phyloP scores from a whole-genome alignment of 1,140 invertebrate genomes.

The Monomorium pharaonis region DNA sequence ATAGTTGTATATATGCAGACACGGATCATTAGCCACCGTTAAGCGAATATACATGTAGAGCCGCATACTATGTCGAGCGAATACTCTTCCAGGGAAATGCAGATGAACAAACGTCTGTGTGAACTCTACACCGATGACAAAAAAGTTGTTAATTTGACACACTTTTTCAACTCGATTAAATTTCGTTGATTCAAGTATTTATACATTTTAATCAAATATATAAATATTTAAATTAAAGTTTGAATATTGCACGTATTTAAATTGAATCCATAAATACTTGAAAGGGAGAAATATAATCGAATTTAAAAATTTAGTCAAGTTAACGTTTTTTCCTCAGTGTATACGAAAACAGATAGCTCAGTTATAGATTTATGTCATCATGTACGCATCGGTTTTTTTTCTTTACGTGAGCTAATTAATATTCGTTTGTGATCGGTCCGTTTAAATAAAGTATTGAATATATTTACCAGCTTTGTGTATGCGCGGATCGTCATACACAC shows the following conservation, averaged over 20 bases:
- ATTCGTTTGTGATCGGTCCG: constrained; percentile 2
- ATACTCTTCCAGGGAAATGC: constrained; percentile 40
- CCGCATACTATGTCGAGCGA: constrained; percentile 16
- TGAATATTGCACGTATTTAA: too few species aligned
- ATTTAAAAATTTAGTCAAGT: too few species aligned
- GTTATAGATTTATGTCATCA: background rate
- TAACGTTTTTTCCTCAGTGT: too few species aligned
- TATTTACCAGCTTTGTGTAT: background rate
- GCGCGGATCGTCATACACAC: background rate
- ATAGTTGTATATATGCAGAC: constrained; percentile 34
- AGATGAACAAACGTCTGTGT: background rate
- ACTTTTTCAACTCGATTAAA: too few species aligned
- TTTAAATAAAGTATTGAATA: constrained; percentile 10
- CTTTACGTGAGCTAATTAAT: constrained; percentile 32
- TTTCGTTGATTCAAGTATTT: too few species aligned
- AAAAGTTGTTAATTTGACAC: too few species aligned
- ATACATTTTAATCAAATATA: too few species aligned
- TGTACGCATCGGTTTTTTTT: background rate
- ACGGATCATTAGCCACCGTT: constrained; percentile 44
- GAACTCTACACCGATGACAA: too few species aligned
- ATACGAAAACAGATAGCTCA: constrained; percentile 1
- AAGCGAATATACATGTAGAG: constrained; percentile 48
- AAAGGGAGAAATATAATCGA: too few species aligned
- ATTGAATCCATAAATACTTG: too few species aligned
- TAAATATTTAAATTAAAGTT: too few species aligned